A percentile compares a stretch with the other conserved stretches of the same genome.
Evolutionary conservation across 92 coral and sea anemone species (phyloP).

Genomic region (Muricea muricata): DNA sequence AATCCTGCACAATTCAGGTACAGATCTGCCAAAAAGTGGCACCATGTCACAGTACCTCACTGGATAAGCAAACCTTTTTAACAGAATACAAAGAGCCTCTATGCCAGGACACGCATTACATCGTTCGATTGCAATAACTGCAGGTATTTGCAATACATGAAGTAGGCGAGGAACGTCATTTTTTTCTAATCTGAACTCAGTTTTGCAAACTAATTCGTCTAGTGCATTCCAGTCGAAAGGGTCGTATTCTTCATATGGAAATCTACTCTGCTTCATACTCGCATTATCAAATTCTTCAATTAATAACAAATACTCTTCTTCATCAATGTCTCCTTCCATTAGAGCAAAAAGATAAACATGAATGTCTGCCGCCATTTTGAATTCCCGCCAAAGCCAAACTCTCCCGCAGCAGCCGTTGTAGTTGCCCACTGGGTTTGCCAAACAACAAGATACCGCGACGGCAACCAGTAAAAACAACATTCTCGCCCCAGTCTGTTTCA

Average conservation of each 20-base stretch:
- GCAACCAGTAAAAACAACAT: not conserved
- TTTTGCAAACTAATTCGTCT: not conserved
- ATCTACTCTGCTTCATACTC: not conserved
- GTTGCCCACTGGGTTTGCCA: not conserved
- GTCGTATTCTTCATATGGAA: not conserved
- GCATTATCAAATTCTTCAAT: not conserved
- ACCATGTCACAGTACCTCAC: slow-evolving; percentile 9
- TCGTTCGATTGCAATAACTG: not conserved
- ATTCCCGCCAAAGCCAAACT: not conserved
- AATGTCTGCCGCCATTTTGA: not conserved
- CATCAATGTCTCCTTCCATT: not conserved
- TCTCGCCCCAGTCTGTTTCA: not conserved
- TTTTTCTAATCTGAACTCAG: not conserved
- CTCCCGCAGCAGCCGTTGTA: not conserved
- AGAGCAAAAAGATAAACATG: not conserved
- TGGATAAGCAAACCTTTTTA: not conserved
- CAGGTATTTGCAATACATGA: not conserved
- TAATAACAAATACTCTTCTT: not conserved
- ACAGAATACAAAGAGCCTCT: not conserved
- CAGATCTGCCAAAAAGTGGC: not conserved
- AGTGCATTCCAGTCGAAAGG: not conserved
- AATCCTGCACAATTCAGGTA: not conserved
- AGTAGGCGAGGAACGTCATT: not conserved
- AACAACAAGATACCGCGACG: not conserved
- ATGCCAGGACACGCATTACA: not conserved